Percentiles rank a stretch among this genome's conserved stretches.
Conservation (phyloP, 2,797 vertebrate species). For the Rhinogobio ventralis region DNA sequence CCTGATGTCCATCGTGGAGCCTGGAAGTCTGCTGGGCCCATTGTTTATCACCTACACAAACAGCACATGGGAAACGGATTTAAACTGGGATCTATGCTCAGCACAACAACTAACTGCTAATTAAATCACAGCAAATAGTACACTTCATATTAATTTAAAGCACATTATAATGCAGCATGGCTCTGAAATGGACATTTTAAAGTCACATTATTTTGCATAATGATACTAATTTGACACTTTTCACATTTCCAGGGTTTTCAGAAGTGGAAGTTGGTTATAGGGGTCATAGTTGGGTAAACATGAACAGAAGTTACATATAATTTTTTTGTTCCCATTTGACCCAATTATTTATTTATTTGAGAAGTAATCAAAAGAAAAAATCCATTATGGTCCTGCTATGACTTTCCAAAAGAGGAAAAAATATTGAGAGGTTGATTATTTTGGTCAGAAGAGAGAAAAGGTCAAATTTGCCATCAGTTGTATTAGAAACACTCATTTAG, state of each 20-base stretch:
- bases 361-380: background rate
- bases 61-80: conserved; percentile 52
- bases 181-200: background rate
- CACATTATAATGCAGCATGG: background rate
- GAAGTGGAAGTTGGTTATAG: background rate
- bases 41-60: conserved; percentile 91
- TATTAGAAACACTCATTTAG: too few species aligned
- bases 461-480: background rate
- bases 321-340: background rate
- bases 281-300: background rate
- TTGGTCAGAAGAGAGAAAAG: too few species aligned
- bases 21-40: conserved; percentile 93
- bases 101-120: background rate
- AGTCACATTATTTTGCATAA: background rate
- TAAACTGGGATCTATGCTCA: background rate
- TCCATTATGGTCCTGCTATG: background rate
- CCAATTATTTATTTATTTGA: too few species aligned
- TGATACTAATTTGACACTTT: background rate
- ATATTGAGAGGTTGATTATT: too few species aligned
- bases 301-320: background rate
- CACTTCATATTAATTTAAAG: background rate
- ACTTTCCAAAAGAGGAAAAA: background rate
- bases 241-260: background rate
- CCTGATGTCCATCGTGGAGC: conserved; percentile 87
- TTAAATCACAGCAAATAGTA: background rate